Percentiles rank a stretch among this genome's conserved stretches.
These are phyloP conservation scores for Drosophila tanythrix DNA, from an alignment of 2,888 invertebrate genomes.

Conservation along the genomic window DNA sequence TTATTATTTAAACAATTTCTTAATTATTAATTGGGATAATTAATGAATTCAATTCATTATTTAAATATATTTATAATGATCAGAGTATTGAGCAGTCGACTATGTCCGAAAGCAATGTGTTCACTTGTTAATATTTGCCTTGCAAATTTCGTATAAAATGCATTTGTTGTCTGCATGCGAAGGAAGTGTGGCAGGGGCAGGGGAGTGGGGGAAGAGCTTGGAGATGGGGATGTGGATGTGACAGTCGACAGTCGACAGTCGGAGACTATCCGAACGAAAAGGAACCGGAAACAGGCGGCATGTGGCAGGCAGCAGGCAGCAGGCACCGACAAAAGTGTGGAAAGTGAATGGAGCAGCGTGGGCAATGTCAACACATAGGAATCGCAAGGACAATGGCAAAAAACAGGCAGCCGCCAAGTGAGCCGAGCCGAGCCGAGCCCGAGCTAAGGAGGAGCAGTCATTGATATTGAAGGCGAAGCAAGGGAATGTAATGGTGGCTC, in stretches of 20 bases:
- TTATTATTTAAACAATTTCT: background rate
- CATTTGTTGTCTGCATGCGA: slow-evolving; percentile 73
- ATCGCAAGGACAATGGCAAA: slow-evolving; percentile 72
- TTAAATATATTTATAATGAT: background rate
- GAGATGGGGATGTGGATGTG: slow-evolving; percentile 27
- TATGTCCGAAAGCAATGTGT: background rate
- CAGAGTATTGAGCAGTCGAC: background rate
- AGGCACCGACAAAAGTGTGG: slow-evolving; percentile 46
- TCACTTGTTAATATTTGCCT: slow-evolving; percentile 67
- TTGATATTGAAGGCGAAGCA: slow-evolving; percentile 5
- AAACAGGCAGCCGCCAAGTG: slow-evolving; percentile 35
- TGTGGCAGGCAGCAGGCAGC: background rate
- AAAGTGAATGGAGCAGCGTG: slow-evolving; percentile 44
- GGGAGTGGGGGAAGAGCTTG: background rate
- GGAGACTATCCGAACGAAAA: slow-evolving; percentile 39
- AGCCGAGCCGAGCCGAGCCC: slow-evolving; percentile 4
- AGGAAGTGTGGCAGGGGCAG: background rate
- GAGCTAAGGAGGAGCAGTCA: background rate
- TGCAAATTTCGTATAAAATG: slow-evolving; percentile 76
- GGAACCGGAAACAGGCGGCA: slow-evolving; percentile 39
- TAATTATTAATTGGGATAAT: background rate
- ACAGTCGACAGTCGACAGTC: slow-evolving; percentile 20
- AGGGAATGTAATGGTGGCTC: slow-evolving; percentile 3
- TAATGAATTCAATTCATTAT: background rate
- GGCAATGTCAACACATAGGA: slow-evolving; percentile 77